phyloP scores from a whole-genome alignment of 2,888 invertebrate genomes.

The Sthenelais limicola region DNA sequence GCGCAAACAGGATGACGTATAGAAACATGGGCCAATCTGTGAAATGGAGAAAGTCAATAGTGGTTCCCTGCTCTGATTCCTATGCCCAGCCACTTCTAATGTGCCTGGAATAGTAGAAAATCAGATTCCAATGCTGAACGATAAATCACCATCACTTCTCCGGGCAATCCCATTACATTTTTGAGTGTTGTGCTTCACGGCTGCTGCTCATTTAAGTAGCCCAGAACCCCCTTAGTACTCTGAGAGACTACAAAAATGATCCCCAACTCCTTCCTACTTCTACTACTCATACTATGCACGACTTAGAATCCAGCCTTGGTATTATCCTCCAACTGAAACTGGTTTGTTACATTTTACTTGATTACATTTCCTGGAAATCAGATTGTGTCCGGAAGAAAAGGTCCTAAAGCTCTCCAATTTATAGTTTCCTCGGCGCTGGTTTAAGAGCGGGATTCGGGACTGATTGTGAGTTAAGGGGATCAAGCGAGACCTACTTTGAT shows the following conservation, averaged over 20 bases:
- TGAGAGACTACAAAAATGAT: conserved; percentile 24
- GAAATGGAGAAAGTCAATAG: conserved; percentile 22
- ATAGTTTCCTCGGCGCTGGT: no score
- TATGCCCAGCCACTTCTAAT: conserved; percentile 27
- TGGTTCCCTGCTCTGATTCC: conserved; percentile 6
- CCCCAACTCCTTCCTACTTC: neutral
- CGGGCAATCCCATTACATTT: conserved; percentile 26
- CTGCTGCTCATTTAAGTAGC: conserved; percentile 19
- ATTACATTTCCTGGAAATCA: conserved; percentile 26
- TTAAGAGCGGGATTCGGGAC: no score
- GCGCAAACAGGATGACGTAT: conserved; percentile 22
- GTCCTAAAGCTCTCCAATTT: conserved; percentile 21
- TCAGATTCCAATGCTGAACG: conserved; percentile 24
- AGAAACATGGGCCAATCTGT: conserved; percentile 4
- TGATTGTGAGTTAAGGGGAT: no score
- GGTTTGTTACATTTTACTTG: neutral
- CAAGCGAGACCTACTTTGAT: no score
- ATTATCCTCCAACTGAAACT: neutral
- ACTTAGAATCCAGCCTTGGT: no score
- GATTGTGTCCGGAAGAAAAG: neutral
- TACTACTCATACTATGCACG: no score
- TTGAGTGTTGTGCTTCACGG: conserved; percentile 34
- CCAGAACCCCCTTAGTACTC: neutral
- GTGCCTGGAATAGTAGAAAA: conserved; percentile 16
- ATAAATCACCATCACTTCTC: conserved; percentile 15